Percentiles rank a stretch among this genome's conserved stretches.
Evolutionary conservation across 2,888 invertebrate species (phyloP).

Genomic region (Drosophila helvetica): DNA sequence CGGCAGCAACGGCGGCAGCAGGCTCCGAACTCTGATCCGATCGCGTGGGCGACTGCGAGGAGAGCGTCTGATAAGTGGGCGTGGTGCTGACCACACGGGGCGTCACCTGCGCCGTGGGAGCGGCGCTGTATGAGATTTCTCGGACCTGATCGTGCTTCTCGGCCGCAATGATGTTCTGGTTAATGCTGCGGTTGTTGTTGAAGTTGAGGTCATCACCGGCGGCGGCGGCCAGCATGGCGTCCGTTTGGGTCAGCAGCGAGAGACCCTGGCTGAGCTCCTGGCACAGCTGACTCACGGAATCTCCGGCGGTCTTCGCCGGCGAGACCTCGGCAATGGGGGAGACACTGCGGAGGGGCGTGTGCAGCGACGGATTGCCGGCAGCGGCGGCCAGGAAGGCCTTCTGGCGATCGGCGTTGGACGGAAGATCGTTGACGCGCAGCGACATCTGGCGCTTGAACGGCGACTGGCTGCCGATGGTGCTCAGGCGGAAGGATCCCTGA

Average conservation of each 20-base stretch:
- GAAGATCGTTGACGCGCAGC: constrained; percentile 96
- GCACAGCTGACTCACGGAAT: constrained; percentile 89
- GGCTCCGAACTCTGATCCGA: constrained; percentile 73
- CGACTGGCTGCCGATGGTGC: constrained; percentile 90
- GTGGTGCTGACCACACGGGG: constrained; percentile 86
- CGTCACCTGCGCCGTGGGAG: constrained; percentile 84
- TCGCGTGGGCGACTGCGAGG: constrained; percentile 66
- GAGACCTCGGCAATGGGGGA: constrained; percentile 92
- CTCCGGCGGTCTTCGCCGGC: constrained; percentile 84
- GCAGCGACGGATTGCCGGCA: constrained; percentile 68
- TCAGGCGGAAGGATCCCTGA: constrained; percentile 97
- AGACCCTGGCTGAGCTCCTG: constrained; percentile 90
- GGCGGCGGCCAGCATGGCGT: constrained; percentile 80
- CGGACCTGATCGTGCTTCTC: constrained; percentile 75
- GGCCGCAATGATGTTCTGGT: constrained; percentile 85
- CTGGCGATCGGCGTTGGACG: constrained; percentile 95
- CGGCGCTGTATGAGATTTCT: constrained; percentile 58
- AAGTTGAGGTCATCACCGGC: constrained; percentile 85
- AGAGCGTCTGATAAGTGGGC: constrained; percentile 80
- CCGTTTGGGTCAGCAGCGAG: constrained; percentile 87
- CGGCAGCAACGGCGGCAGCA: constrained; percentile 37
- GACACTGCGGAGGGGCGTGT: constrained; percentile 85
- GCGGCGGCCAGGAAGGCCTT: constrained; percentile 84
- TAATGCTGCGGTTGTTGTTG: constrained; percentile 85
- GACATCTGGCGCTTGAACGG: constrained; percentile 98